phyloP scores from a whole-genome alignment of 2,113 vertebrate genomes.

The Uria aalge region DNA sequence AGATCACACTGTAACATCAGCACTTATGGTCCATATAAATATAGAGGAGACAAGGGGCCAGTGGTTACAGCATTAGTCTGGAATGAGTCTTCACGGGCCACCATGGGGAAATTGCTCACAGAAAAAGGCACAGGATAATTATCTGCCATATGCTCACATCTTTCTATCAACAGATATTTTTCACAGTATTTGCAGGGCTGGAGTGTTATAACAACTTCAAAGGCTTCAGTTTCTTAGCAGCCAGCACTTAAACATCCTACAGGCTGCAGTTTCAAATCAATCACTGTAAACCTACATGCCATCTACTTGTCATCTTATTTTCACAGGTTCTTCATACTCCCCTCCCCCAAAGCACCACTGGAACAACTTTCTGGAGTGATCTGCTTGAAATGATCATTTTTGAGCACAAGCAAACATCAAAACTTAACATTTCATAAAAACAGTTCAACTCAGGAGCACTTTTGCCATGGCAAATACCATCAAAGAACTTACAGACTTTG shows the following conservation, averaged over 20 bases:
- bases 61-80: background rate
- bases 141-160: slow-evolving; percentile 60
- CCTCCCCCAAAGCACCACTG: slow-evolving; percentile 54
- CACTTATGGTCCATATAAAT: background rate
- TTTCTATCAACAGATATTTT: slow-evolving; percentile 61
- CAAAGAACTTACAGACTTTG: background rate
- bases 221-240: slow-evolving; percentile 64
- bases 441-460: background rate
- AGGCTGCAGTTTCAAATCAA: slow-evolving; percentile 60
- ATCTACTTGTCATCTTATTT: slow-evolving; percentile 63
- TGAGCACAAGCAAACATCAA: slow-evolving; percentile 5
- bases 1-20: background rate
- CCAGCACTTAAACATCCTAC: slow-evolving; percentile 65
- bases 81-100: background rate
- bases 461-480: background rate
- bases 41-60: background rate
- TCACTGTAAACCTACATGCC: slow-evolving; percentile 62
- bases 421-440: slow-evolving; percentile 18
- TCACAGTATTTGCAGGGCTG: slow-evolving; percentile 57
- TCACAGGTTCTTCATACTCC: slow-evolving; percentile 55
- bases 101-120: background rate
- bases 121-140: slow-evolving; percentile 51
- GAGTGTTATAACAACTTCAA: slow-evolving; percentile 51
- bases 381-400: slow-evolving; percentile 16
- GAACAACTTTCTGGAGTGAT: slow-evolving; percentile 45